Evolutionary conservation across 2,888 invertebrate genomes (phyloP).

Genomic region (Drosophila histrio): DNA sequence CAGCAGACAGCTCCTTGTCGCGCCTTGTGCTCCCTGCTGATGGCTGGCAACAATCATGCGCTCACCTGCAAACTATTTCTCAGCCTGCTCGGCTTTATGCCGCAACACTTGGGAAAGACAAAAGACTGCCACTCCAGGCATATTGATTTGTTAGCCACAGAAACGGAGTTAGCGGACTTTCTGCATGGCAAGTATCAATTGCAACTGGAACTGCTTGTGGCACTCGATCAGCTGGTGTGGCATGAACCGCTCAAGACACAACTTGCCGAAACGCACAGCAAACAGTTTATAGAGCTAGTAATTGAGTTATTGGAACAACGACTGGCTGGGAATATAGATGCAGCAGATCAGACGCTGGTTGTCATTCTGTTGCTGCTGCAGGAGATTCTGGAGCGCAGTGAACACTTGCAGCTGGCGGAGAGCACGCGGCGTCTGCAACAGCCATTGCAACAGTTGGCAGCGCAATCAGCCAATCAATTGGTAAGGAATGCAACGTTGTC

Average conservation of each 20-base stretch:
- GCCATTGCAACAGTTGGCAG: conserved; percentile 42
- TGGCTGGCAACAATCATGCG: conserved; percentile 67
- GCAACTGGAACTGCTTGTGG: conserved; percentile 75
- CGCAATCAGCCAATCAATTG: conserved; percentile 48
- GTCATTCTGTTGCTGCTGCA: conserved; percentile 73
- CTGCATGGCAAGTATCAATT: conserved; percentile 72
- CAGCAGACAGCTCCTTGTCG: conserved; percentile 47
- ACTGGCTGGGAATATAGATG: conserved; percentile 1
- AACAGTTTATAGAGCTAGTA: conserved; percentile 74
- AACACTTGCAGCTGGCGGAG: conserved; percentile 36
- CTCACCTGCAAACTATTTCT: conserved; percentile 81
- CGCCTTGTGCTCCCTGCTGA: conserved; percentile 66
- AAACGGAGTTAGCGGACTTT: conserved; percentile 74
- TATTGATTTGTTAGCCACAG: conserved; percentile 71
- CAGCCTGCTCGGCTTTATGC: conserved; percentile 65
- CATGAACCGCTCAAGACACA: conserved; percentile 79
- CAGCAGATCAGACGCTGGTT: conserved; percentile 60
- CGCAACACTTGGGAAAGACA: conserved; percentile 33
- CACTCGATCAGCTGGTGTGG: conserved; percentile 79
- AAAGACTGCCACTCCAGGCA: neutral
- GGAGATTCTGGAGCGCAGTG: conserved; percentile 72
- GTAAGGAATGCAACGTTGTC: conserved; percentile 61
- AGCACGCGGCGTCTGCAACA: conserved; percentile 34
- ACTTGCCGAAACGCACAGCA: conserved; percentile 69
- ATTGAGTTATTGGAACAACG: conserved; percentile 58